Conservation (phyloP, 2,888 invertebrate species). For the Trissolcus japonicus region DNA sequence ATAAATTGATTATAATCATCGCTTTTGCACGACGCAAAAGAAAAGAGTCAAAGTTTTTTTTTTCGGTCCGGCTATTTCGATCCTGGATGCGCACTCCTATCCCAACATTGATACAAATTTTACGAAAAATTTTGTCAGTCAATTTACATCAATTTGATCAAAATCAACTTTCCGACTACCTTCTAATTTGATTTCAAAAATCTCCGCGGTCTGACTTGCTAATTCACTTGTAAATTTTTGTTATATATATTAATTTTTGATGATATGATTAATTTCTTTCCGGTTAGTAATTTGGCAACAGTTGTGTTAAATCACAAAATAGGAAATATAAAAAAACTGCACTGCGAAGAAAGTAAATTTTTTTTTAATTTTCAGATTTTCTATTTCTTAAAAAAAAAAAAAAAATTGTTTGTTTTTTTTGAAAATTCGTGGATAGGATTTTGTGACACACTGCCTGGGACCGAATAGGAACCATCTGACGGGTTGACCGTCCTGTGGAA, state of each 20-base stretch:
- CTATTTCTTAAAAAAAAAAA: too few relatives aligned
- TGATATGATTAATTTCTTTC: too few relatives aligned
- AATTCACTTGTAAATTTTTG: too few relatives aligned
- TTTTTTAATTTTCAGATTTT: not conserved
- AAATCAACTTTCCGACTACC: too few relatives aligned
- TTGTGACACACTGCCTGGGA: slow-evolving; percentile 58
- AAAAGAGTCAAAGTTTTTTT: slow-evolving; percentile 17
- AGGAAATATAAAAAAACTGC: not conserved
- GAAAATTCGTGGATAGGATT: slow-evolving; percentile 51
- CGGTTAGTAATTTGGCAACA: too few relatives aligned
- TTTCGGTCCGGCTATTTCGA: slow-evolving; percentile 28
- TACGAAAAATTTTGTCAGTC: too few relatives aligned
- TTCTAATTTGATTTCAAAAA: too few relatives aligned
- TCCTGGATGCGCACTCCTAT: slow-evolving; percentile 36
- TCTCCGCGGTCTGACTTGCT: too few relatives aligned
- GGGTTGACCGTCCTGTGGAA: slow-evolving; percentile 59
- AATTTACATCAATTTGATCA: too few relatives aligned
- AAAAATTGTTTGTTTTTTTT: slow-evolving; percentile 5
- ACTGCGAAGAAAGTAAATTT: slow-evolving; percentile 7
- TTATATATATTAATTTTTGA: too few relatives aligned
- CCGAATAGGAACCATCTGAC: slow-evolving; percentile 56
- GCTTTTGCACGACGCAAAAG: slow-evolving; percentile 58
- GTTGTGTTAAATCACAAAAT: too few relatives aligned
- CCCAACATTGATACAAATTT: slow-evolving; percentile 7
- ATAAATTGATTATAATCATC: slow-evolving; percentile 72